Conservation (phyloP, 92 coral and sea anemone genomes). For the Actinernus sp. region DNA sequence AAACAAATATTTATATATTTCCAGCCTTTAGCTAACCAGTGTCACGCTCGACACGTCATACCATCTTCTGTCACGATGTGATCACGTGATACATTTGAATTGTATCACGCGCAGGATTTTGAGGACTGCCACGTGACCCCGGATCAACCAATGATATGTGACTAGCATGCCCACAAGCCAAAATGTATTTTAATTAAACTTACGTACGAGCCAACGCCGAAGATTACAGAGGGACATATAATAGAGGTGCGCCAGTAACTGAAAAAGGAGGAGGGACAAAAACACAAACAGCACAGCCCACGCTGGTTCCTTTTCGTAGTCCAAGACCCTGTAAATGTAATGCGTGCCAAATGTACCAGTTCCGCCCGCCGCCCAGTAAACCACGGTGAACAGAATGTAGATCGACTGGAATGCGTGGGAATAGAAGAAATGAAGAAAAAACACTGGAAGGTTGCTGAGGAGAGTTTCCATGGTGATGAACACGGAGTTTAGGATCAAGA, state of each 20-base stretch:
- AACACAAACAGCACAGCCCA: conserved; percentile 69
- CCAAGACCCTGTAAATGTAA: conserved; percentile 75
- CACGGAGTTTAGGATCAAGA: conserved; percentile 70
- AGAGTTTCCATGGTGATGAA: conserved; percentile 80
- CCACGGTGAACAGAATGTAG: conserved; percentile 83
- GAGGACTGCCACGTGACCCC: too few relatives aligned
- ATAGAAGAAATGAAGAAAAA: conserved; percentile 79
- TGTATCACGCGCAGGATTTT: too few relatives aligned
- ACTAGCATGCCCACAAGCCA: too few relatives aligned
- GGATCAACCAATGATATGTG: too few relatives aligned
- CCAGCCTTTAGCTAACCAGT: too few relatives aligned
- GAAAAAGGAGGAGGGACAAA: conserved; percentile 55
- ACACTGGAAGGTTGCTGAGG: conserved; percentile 81
- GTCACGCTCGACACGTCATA: too few relatives aligned
- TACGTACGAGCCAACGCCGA: conserved; percentile 73
- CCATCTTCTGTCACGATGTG: too few relatives aligned
- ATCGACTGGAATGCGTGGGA: conserved; percentile 70
- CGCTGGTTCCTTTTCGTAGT: conserved; percentile 64
- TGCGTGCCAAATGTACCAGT: conserved; percentile 35
- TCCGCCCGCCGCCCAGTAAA: conserved; percentile 95
- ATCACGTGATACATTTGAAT: too few relatives aligned
- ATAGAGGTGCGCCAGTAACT: conserved; percentile 55
- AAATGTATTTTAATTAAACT: too few relatives aligned
- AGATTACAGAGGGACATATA: conserved; percentile 57
- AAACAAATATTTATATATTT: too few relatives aligned